These are phyloP conservation scores for Ammodytes marinus DNA, from an alignment of 2,113 vertebrate genomes.

Conservation along the genomic window DNA sequence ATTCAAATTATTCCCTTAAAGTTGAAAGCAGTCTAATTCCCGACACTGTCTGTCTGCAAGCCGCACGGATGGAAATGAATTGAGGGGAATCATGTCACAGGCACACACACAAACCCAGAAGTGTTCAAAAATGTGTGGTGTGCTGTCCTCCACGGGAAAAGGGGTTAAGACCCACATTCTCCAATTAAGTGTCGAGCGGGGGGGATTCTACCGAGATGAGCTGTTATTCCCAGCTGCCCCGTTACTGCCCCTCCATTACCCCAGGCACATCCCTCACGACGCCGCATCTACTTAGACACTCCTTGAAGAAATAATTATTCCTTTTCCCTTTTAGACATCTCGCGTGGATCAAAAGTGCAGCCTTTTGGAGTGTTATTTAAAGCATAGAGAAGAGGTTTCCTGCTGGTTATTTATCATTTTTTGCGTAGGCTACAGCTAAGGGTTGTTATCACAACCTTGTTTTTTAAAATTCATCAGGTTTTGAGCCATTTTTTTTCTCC, in stretches of 20 bases:
- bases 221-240: conserved; percentile 49
- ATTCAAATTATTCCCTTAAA: conserved; percentile 70
- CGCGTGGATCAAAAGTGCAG: conserved; percentile 61
- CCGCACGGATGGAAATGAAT: conserved; percentile 39
- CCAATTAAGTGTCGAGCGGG: conserved; percentile 69
- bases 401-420: conserved; percentile 55
- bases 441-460: conserved; percentile 60
- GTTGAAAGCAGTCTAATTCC: conserved; percentile 68
- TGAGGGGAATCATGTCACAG: background rate
- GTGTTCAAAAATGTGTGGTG: background rate
- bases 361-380: conserved; percentile 70
- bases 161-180: conserved; percentile 62
- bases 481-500: conserved; percentile 53
- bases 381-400: conserved; percentile 38
- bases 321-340: conserved; percentile 55
- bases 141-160: conserved; percentile 24
- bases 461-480: conserved; percentile 74
- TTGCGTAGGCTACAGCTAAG: conserved; percentile 12
- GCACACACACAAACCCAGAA: background rate
- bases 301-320: conserved; percentile 74
- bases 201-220: conserved; percentile 57
- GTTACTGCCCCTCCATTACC: conserved; percentile 52
- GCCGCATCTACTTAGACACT: conserved; percentile 62
- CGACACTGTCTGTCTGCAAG: conserved; percentile 20
- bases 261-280: conserved; percentile 52